These are phyloP conservation scores for Embiotoca jacksoni DNA, from an alignment of 2,113 vertebrate genomes.

Conservation along the genomic window DNA sequence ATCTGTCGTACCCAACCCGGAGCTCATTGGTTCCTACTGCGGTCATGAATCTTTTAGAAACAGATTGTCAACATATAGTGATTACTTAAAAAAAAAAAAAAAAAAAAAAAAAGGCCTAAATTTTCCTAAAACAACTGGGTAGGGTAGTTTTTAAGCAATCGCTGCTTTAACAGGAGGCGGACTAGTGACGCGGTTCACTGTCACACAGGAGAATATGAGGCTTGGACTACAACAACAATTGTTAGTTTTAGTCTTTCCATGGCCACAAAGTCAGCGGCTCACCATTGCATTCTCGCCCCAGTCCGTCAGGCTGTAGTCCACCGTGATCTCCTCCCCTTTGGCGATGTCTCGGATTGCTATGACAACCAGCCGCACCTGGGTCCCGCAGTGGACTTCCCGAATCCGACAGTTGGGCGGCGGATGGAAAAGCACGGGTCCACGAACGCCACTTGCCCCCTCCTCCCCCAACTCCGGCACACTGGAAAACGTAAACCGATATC, in stretches of 20 bases:
- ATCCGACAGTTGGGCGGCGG: conserved; percentile 85
- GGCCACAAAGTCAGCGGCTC: conserved; percentile 20
- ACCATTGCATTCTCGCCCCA: conserved; percentile 86
- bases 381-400: conserved; percentile 86
- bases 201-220: no score
- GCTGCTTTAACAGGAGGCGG: no score
- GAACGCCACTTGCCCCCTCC: conserved; percentile 79
- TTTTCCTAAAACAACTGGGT: no score
- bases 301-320: conserved; percentile 86
- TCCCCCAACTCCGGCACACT: conserved; percentile 85
- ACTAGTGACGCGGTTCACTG: no score
- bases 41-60: no score
- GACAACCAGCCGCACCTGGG: conserved; percentile 85
- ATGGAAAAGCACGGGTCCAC: conserved; percentile 84
- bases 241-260: not conserved
- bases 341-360: conserved; percentile 86
- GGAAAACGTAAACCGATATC: not conserved
- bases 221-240: no score
- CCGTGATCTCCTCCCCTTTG: conserved; percentile 87
- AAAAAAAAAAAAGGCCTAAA: no score
- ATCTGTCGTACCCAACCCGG: no score
- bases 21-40: no score
- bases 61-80: no score
- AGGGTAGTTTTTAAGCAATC: no score
- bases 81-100: no score